phyloP scores from a whole-genome alignment of 2,113 vertebrate species.

The Tachycineta bicolor region DNA sequence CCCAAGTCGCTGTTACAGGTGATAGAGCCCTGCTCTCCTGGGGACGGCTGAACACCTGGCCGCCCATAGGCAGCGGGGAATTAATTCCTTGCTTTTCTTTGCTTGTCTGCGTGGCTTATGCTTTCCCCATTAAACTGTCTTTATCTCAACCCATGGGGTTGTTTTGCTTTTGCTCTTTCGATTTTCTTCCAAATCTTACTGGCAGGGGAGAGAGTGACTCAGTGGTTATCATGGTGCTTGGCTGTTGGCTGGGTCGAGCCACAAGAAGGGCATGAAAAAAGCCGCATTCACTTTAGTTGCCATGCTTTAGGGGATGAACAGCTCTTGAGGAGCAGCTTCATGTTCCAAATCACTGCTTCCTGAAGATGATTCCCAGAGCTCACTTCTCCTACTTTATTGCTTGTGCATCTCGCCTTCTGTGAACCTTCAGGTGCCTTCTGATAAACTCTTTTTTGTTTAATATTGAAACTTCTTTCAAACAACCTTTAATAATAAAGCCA shows the following conservation, averaged over 20 bases:
- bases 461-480: neutral
- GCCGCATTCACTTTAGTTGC: fast-evolving
- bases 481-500: neutral
- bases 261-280: neutral
- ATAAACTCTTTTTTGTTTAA: neutral
- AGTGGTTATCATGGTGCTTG: neutral
- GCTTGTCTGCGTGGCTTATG: neutral
- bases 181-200: neutral
- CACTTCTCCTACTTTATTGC: neutral
- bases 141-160: neutral
- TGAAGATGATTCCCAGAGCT: neutral
- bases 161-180: neutral
- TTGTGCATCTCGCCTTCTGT: neutral
- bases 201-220: neutral
- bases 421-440: neutral
- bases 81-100: neutral
- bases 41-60: neutral
- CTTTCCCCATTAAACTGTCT: neutral
- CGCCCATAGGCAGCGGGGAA: fast-evolving
- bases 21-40: neutral
- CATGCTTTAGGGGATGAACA: neutral
- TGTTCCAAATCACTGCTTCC: neutral
- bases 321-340: neutral
- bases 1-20: neutral
- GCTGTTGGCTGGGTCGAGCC: neutral